Base-by-base conservation (phyloP, 2,888 invertebrate genomes). In the Hirtodrosophila cameraria region DNA sequence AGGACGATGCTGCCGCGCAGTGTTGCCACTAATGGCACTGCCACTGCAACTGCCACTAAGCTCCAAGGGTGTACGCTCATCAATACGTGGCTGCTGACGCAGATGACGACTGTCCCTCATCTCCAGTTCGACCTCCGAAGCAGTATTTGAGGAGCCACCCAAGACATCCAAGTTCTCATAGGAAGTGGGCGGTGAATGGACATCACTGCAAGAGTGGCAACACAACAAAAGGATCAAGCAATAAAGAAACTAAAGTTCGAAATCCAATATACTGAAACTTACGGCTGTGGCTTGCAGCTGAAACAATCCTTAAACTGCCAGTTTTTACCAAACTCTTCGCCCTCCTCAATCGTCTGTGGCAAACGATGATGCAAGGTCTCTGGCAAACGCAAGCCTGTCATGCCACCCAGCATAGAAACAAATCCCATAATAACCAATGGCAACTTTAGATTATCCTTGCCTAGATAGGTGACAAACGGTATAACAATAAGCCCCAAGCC, bases 391-490 rank as follows among this genome's bases (percentile, higher is more conserved):
- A 97, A 92, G 0, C 96, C 95, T 1, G 95, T 94, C 55, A 97
- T 87, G 1, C 97, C 97, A 4, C 97, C 97, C 33, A 96, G 90
- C 27, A 97, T 94, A 0, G 96, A 95, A 3, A 97, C 93, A 4
- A 92, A 92, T 0, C 97, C 97, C 94, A 97, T 95, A 61, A 97
- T 96, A 0, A 96, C 94, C 52, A 97, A 90, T 0, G 97, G 97
- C 53, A 97, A 90, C 20, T 96, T 94, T 16, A 97, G 92, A 89
- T 95, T 95, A 87, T 96, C 96, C 55, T 95, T 94, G 0, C 97
- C 97, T 93, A 97, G 92, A 90, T 97, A 97, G 49, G 96, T 97
- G 64, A 97, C 94, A 90, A 97, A 97, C 8, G 97, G 97, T 88
- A 97, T 97, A 52, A 97, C 94, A 68, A 97, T 95, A 38, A 97